Conservation (phyloP, 2,113 vertebrate species). For the Uria lomvia region DNA sequence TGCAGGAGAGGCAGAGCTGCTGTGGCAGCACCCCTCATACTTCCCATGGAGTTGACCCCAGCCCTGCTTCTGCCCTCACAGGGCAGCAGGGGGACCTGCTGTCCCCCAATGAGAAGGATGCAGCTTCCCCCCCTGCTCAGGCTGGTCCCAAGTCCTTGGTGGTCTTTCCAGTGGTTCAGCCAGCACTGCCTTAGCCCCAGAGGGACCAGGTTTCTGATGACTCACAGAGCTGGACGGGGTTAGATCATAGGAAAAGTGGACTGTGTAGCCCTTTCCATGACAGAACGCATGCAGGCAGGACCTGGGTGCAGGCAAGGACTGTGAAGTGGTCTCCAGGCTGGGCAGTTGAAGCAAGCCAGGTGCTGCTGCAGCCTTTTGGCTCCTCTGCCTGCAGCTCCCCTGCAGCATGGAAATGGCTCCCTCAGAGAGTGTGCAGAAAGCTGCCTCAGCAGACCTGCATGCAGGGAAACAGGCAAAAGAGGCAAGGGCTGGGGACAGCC, state of each 20-base stretch:
- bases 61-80: not conserved
- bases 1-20: not conserved
- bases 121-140: not conserved
- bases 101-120: not conserved
- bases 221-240: not conserved
- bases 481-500: not conserved
- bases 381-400: not conserved
- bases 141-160: not conserved
- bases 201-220: not conserved
- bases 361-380: not conserved
- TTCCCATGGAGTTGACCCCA: not conserved
- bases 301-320: not conserved
- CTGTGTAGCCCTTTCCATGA: not conserved
- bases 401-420: not conserved
- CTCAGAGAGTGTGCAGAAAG: rapidly evolving
- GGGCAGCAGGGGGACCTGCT: not conserved
- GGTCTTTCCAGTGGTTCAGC: not conserved
- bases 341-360: not conserved
- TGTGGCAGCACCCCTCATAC: not conserved
- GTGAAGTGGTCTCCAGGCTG: not conserved
- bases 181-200: not conserved
- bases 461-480: not conserved
- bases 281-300: rapidly evolving
- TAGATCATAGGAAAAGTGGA: not conserved
- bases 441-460: not conserved